Base-by-base conservation (phyloP, 2,797 vertebrate species). In the Acipenser oxyrinchus region DNA sequence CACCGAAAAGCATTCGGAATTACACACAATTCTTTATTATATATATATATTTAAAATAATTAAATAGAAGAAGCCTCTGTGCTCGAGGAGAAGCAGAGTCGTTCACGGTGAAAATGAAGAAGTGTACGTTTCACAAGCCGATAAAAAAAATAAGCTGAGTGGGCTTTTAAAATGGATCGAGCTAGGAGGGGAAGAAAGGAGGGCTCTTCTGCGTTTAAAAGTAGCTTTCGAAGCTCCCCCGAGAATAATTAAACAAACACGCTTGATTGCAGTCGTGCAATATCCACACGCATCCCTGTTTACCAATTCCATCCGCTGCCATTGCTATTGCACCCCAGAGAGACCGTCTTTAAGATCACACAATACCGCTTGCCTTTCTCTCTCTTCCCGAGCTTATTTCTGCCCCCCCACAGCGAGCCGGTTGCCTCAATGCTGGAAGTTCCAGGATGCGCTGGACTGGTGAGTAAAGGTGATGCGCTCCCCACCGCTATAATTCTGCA, bases 251-350 rank as follows among this genome's bases (percentile, higher is more conserved):
- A 75, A 69, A 15, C 73, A 68, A 79, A 77, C 69, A 76, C 72
- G 74, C 79, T 76, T 64, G 82, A 74, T 80, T 64, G 72, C 75
- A 76, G 79, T 76, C 78, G 74, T 74, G 81, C 72, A 82, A 82
- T 76, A 64, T 80, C 82, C 83, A 74, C 71, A 76, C 74, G 72
- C 82, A 83, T 84, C 69, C 78, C 82, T 78, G 82, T 78, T 83
- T 76, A 73, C 79, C 79, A 75, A 67, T 76, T 86, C 87, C 86
- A 84, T 88, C 86, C 86, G 88, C 81, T 83, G 82, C 83, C 86
- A 82, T 79, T 78, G 83, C 85, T 78, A 72, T 80, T 78, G 75
- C 79, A 81, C 78, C 37, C 57, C 12, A 66, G 48, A 64, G 49
- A 60, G 71, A 71, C 75, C 73, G 68, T 69, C 51, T 60, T 37